phyloP scores from a whole-genome alignment of 23 tunicate species.

The Corella eumyota region DNA sequence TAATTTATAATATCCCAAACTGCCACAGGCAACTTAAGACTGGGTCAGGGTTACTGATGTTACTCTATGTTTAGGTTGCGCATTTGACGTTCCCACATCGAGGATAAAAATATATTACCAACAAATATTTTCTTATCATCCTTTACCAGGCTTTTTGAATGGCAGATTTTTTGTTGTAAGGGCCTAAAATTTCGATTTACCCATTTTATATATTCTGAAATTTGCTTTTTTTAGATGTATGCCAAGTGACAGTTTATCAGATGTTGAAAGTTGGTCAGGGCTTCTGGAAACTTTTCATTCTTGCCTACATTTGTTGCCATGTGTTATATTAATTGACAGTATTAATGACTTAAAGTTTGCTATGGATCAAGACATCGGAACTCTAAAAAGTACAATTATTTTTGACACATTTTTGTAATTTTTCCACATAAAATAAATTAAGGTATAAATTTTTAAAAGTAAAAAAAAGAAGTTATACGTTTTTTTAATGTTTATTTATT shows the following conservation, averaged over 20 bases:
- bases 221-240: conserved; percentile 23
- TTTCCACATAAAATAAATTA: background rate
- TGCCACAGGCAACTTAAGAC: no score
- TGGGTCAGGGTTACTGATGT: no score
- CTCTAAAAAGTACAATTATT: conserved; percentile 30
- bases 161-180: background rate
- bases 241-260: conserved; percentile 16
- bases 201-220: background rate
- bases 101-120: no score
- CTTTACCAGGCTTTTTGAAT: background rate
- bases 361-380: conserved; percentile 60
- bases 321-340: conserved; percentile 54
- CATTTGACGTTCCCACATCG: no score
- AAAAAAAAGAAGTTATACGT: no score
- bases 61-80: no score
- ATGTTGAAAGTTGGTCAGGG: conserved; percentile 18
- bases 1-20: no score
- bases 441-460: no score
- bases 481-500: no score
- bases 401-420: background rate
- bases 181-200: no score
- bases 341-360: conserved; percentile 30
- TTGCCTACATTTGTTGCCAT: conserved; percentile 36
- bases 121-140: background rate
- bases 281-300: conserved; percentile 36